Base-by-base conservation (phyloP, 2,113 vertebrate species). In the Taxidea taxus region DNA sequence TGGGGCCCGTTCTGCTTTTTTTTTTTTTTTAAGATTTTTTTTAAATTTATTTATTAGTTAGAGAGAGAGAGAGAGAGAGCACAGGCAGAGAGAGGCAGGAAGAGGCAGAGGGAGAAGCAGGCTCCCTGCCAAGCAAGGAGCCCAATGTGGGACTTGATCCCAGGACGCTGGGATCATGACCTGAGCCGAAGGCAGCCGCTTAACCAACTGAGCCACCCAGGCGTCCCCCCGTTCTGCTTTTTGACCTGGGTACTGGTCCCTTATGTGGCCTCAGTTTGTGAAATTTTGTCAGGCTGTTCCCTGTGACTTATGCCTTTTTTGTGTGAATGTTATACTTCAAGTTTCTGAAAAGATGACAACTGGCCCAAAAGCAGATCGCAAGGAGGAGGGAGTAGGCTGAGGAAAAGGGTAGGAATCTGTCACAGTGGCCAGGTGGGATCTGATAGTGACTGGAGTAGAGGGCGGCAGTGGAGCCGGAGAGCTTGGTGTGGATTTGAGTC, bases 401-500 rank as follows among this genome's bases (percentile, higher is more conserved):
- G 51, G 39, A 56, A 51, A 34, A 29, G 21, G 31, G 29, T 10
- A 47, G 83, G 66, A 84, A 31, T 8, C 13, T 86, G 78, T 66
- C 62, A 66, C 2, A 3, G 7, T 2, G n/a, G n/a, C 37, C 42
- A 25, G 27, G 3, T 0, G 70, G 39, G 42, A 56, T 29, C 78
- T n/a, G 58, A 44, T 0, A 4, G 49, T 25, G 51, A 10, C 60
- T 44, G 11, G 64, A 64, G 9, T 15, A n/a, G 34, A 56, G 74
- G n/a, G 21, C 0, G 0, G 10, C 39, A 1, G 37, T 44, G 62
- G 29, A 68, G 87, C 9, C 2, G 4, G 70, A 64, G 39, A 18
- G 6, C 2, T 0, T 5, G 15, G 37, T 1, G 0, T 31, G 2
- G 14, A 20, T 15, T 39, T 1, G 18, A 75, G 68, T 13, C 64